Evolutionary conservation across 2,113 vertebrate genomes (phyloP).

Genomic region (Perca fluviatilis): DNA sequence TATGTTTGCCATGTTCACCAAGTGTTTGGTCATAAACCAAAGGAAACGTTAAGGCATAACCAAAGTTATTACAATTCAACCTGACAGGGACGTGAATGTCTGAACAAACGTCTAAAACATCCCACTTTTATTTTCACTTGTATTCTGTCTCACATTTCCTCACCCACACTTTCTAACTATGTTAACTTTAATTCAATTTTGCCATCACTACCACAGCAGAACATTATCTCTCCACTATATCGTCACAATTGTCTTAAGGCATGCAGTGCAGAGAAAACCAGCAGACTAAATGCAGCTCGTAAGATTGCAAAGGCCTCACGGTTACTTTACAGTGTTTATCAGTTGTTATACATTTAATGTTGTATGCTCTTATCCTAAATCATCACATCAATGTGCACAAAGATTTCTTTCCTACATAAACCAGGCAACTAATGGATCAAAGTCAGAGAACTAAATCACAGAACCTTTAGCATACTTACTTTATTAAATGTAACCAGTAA

Average conservation of each 20-base stretch:
- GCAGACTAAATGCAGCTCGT: not conserved
- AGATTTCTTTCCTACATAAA: not conserved
- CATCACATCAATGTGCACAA: not conserved
- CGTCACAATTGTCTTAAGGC: constrained; percentile 8
- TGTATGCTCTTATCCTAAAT: not conserved
- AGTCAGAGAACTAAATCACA: not conserved
- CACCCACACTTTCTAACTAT: constrained; percentile 23
- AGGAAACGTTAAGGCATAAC: not conserved
- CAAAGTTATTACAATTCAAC: not conserved
- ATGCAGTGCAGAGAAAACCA: not conserved
- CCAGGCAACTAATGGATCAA: not conserved
- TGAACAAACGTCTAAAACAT: not conserved
- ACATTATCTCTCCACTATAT: constrained; percentile 31
- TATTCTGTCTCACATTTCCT: constrained; percentile 1
- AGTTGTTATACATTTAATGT: not conserved
- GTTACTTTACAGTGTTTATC: not conserved
- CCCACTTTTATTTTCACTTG: not conserved
- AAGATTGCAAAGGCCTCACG: not conserved
- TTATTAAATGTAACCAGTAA: not conserved
- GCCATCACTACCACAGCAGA: constrained; percentile 10
- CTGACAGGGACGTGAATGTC: not conserved
- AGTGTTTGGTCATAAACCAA: too few relatives aligned
- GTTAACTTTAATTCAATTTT: constrained; percentile 48
- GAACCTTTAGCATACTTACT: not conserved
- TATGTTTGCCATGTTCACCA: not conserved